Percentiles rank a stretch among this genome's conserved stretches.
These are phyloP conservation scores for Drosophila guanche DNA, from an alignment of 1,140 invertebrate genomes.

Conservation along the genomic window DNA sequence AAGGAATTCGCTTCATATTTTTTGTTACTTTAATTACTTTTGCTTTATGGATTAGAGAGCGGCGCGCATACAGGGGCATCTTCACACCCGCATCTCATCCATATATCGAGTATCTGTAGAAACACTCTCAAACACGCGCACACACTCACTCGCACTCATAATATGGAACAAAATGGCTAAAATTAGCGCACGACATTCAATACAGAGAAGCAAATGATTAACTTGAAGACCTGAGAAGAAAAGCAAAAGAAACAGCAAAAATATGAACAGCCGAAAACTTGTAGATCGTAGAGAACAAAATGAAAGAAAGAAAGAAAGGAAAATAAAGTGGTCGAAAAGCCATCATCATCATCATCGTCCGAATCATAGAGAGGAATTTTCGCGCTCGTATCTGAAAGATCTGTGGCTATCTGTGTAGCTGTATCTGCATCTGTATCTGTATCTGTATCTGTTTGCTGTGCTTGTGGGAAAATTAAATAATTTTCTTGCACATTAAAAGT, in stretches of 20 bases:
- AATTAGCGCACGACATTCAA: slow-evolving; percentile 83
- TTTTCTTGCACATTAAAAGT: slow-evolving; percentile 79
- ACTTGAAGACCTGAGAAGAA: slow-evolving; percentile 49
- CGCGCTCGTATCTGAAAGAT: slow-evolving; percentile 33
- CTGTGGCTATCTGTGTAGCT: slow-evolving; percentile 37
- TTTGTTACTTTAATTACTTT: slow-evolving; percentile 78
- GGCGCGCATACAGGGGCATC: too few relatives aligned
- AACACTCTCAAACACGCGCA: slow-evolving; percentile 14
- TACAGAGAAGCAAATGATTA: slow-evolving; percentile 81
- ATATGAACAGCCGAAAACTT: slow-evolving; percentile 60
- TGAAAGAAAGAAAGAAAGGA: slow-evolving; percentile 55
- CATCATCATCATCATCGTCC: slow-evolving; percentile 44
- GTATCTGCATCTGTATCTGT: slow-evolving; percentile 19
- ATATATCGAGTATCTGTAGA: too few relatives aligned
- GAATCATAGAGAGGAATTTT: slow-evolving; percentile 5
- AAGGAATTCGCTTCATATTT: slow-evolving; percentile 43
- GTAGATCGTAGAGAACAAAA: slow-evolving; percentile 10
- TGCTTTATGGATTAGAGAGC: slow-evolving; percentile 68
- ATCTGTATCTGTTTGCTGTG: slow-evolving; percentile 31
- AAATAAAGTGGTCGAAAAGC: slow-evolving; percentile 72
- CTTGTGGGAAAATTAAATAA: slow-evolving; percentile 79
- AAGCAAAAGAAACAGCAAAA: slow-evolving; percentile 62
- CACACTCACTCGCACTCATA: slow-evolving; percentile 41
- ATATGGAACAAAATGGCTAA: slow-evolving; percentile 82
- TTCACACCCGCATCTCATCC: too few relatives aligned